Percentiles rank a stretch among this genome's conserved stretches.
phyloP scores from a whole-genome alignment of 2,113 vertebrate genomes.

The Hydrolagus affinis region DNA sequence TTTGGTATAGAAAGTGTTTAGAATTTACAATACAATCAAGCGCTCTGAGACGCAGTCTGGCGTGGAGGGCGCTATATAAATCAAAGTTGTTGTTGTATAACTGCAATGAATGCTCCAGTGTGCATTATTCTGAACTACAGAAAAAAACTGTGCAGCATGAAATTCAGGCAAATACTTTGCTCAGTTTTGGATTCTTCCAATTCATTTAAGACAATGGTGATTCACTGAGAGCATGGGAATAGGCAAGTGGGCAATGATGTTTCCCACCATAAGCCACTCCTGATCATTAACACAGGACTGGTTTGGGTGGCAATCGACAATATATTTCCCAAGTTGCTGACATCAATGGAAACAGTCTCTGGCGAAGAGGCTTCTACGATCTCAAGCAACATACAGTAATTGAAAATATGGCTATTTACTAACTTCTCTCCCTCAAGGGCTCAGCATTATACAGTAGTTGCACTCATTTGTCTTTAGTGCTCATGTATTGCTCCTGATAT shows the following conservation, averaged over 20 bases:
- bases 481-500: too few species aligned
- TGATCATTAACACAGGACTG: background rate
- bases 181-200: background rate
- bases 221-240: background rate
- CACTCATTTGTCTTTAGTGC: too few species aligned
- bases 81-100: too few species aligned
- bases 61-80: too few species aligned
- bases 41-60: too few species aligned
- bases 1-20: too few species aligned
- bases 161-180: background rate
- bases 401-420: background rate
- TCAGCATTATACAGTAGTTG: too few species aligned
- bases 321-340: background rate
- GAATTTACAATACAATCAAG: too few species aligned
- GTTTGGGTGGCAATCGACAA: background rate
- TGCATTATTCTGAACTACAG: background rate
- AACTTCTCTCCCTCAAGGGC: too few species aligned
- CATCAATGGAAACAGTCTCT: background rate
- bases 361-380: background rate
- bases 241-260: background rate
- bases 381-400: background rate
- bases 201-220: background rate
- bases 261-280: background rate
- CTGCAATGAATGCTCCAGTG: background rate
- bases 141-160: background rate